These are phyloP conservation scores for Noturus placidus DNA, from an alignment of 2,113 vertebrate genomes.

Conservation along the genomic window DNA sequence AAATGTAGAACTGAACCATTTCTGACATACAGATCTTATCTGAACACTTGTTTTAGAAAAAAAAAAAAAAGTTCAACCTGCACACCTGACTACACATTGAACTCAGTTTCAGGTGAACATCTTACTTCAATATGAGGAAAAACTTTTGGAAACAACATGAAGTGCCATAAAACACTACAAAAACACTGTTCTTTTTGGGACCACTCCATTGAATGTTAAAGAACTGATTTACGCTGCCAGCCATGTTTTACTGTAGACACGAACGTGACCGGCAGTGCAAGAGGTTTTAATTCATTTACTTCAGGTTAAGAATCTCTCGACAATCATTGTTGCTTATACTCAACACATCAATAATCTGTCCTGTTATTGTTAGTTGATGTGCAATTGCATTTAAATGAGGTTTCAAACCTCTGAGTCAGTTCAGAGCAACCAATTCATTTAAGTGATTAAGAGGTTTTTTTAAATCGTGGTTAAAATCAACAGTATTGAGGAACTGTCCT, in stretches of 20 bases:
- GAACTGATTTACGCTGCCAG: neutral
- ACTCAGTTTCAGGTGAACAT: neutral
- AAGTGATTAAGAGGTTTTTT: neutral
- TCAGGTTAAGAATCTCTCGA: neutral
- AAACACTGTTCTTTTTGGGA: neutral
- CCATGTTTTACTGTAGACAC: neutral
- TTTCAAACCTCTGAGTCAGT: neutral
- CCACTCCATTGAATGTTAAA: neutral
- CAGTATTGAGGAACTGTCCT: neutral
- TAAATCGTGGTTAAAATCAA: neutral
- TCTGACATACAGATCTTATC: neutral
- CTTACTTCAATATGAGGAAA: neutral
- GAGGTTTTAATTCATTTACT: neutral
- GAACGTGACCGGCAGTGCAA: too few species aligned
- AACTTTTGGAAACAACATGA: neutral
- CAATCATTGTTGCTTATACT: too few species aligned
- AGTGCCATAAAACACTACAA: neutral
- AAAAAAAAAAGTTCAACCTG: neutral
- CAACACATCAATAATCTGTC: neutral
- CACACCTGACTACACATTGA: neutral
- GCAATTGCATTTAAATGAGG: neutral
- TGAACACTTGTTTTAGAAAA: neutral
- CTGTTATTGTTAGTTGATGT: neutral
- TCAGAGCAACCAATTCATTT: neutral
- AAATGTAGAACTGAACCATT: neutral